These are phyloP conservation scores for Numenius arquata DNA, from an alignment of 2,113 vertebrate genomes.

Conservation along the genomic window DNA sequence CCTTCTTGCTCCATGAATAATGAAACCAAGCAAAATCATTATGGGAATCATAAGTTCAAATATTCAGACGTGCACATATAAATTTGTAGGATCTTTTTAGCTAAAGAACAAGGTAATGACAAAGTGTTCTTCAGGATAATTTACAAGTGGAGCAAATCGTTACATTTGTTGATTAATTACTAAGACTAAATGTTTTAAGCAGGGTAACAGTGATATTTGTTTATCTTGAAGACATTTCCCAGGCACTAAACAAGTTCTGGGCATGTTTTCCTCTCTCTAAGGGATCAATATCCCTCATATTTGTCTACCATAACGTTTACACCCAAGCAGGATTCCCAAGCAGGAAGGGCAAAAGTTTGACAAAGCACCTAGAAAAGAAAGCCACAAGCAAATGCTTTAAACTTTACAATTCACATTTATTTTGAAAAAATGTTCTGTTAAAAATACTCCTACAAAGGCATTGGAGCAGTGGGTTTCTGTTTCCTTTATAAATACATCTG, in stretches of 20 bases:
- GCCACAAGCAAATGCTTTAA: slow-evolving; percentile 42
- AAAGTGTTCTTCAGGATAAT: not conserved
- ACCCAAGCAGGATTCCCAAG: not conserved
- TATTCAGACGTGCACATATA: not conserved
- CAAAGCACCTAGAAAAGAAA: slow-evolving; percentile 5
- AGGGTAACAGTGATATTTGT: not conserved
- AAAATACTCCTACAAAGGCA: slow-evolving; percentile 81
- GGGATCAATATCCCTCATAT: not conserved
- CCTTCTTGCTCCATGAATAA: not conserved
- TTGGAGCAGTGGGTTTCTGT: slow-evolving; percentile 69
- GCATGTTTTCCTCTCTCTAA: not conserved
- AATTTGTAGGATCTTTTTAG: not conserved
- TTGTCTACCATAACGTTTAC: not conserved
- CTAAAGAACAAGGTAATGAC: not conserved
- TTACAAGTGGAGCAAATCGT: not conserved
- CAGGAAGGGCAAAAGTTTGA: not conserved
- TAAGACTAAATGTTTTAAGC: not conserved
- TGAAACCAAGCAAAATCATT: not conserved
- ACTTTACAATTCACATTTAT: slow-evolving; percentile 82
- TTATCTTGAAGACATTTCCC: not conserved
- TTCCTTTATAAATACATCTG: slow-evolving; percentile 68
- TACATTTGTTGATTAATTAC: not conserved
- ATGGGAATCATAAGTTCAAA: not conserved
- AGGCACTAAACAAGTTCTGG: not conserved
- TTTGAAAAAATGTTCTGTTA: slow-evolving; percentile 74